These are phyloP conservation scores for Phasia obesa DNA, from an alignment of 2,888 invertebrate species.

Conservation along the genomic window DNA sequence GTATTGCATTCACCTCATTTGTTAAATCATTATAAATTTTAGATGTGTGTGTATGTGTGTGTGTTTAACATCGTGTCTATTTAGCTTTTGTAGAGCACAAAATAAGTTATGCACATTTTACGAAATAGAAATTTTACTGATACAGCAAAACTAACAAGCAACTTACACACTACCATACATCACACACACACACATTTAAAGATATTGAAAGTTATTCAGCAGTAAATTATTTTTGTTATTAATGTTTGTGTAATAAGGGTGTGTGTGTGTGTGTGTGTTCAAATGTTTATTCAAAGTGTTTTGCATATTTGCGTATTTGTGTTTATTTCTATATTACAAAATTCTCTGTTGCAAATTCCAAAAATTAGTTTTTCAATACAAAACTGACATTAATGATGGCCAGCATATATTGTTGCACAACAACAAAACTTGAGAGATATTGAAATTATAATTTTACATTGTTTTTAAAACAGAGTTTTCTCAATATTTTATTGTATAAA, in stretches of 20 bases:
- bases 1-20: constrained; percentile 59
- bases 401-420: background rate
- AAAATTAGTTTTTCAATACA: background rate
- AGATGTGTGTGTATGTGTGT: background rate
- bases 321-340: constrained; percentile 28
- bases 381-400: background rate
- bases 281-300: constrained; percentile 22
- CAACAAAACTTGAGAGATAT: background rate
- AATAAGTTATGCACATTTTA: constrained; percentile 51
- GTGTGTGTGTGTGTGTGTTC: background rate
- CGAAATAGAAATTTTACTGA: constrained; percentile 53
- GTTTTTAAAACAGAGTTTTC: too few relatives aligned
- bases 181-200: background rate
- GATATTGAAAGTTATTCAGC: constrained; percentile 19
- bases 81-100: background rate
- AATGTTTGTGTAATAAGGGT: background rate
- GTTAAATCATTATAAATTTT: constrained; percentile 56
- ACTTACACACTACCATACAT: constrained; percentile 3
- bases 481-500: too few relatives aligned
- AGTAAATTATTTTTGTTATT: constrained; percentile 46
- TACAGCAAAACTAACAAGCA: constrained; percentile 32
- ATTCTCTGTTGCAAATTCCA: constrained; percentile 15
- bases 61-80: constrained; percentile 11
- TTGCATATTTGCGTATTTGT: constrained; percentile 19
- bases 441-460: too few relatives aligned